phyloP scores from a whole-genome alignment of 2,888 invertebrate genomes.

The Drosophila buzzatii region DNA sequence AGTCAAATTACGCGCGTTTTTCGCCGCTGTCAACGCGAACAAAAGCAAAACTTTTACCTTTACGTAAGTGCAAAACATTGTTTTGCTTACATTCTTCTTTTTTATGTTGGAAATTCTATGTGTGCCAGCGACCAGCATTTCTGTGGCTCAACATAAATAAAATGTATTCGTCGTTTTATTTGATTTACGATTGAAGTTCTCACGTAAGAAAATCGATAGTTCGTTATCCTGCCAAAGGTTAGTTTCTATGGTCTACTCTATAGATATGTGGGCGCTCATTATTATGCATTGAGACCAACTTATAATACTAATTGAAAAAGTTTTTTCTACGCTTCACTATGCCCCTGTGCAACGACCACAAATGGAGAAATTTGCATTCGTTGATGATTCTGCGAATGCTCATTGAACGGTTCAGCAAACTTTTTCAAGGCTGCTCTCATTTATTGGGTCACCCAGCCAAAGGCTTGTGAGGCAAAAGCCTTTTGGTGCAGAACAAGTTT shows the following conservation, averaged over 20 bases:
- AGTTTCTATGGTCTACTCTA: neutral
- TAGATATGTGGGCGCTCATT: neutral
- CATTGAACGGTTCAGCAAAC: constrained; percentile 63
- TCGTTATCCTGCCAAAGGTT: constrained; percentile 27
- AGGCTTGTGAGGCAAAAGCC: constrained; percentile 2
- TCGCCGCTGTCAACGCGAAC: constrained; percentile 4
- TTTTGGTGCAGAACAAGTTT: neutral
- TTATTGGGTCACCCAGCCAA: constrained; percentile 64
- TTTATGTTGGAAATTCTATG: neutral
- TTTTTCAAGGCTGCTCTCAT: constrained; percentile 60
- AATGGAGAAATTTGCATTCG: constrained; percentile 46
- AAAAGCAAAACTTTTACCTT: constrained; percentile 41
- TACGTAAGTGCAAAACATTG: constrained; percentile 64
- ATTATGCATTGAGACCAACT: neutral
- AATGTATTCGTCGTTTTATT: neutral
- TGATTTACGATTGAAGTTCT: constrained; percentile 18
- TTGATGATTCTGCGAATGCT: constrained; percentile 36
- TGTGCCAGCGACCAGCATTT: neutral
- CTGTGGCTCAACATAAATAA: neutral
- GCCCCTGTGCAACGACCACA: neutral
- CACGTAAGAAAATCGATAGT: constrained; percentile 67
- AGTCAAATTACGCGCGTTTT: constrained; percentile 44
- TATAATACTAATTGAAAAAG: constrained; percentile 63
- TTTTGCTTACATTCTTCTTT: neutral
- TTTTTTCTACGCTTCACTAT: constrained; percentile 25